These are phyloP conservation scores for Drosophila repleta DNA, from an alignment of 1,140 invertebrate genomes.

Conservation along the genomic window DNA sequence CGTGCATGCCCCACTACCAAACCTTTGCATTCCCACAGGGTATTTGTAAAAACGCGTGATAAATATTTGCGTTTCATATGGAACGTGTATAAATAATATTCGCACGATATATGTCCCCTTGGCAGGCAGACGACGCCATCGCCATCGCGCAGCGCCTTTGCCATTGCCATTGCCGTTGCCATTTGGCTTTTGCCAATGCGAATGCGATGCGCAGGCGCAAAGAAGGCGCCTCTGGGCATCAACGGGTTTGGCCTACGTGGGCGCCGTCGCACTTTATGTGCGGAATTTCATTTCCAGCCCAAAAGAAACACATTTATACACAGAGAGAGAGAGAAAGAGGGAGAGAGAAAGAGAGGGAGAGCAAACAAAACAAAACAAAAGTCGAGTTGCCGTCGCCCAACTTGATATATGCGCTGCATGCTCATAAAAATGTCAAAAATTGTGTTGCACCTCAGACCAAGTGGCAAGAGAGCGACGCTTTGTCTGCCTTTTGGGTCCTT, in stretches of 20 bases:
- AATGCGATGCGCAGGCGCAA: constrained; percentile 71
- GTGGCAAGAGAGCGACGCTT: constrained; percentile 53
- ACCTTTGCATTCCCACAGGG: constrained; percentile 4
- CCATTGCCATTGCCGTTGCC: constrained; percentile 13
- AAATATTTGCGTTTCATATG: constrained; percentile 76
- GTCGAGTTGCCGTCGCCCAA: constrained; percentile 57
- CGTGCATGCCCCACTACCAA: not conserved
- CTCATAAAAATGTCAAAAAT: constrained; percentile 84
- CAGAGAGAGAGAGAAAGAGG: constrained; percentile 2
- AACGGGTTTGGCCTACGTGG: constrained; percentile 70
- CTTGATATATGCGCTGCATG: constrained; percentile 82
- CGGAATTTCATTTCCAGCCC: constrained; percentile 61
- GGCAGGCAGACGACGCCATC: constrained; percentile 68
- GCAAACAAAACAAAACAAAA: constrained; percentile 36
- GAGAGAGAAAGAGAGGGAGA: constrained; percentile 11
- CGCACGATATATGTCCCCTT: constrained; percentile 81
- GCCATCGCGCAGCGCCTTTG: constrained; percentile 24
- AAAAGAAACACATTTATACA: constrained; percentile 1
- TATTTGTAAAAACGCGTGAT: constrained; percentile 55
- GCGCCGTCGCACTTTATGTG: constrained; percentile 71
- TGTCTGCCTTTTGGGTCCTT: constrained; percentile 57
- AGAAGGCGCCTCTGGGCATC: constrained; percentile 75
- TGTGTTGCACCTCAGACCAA: constrained; percentile 41
- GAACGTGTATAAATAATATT: constrained; percentile 78
- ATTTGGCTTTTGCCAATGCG: not conserved